Percentiles rank a stretch among this genome's conserved stretches.
Evolutionary conservation across 2,113 vertebrate genomes (phyloP).

Genomic region (Philantomba maxwellii): DNA sequence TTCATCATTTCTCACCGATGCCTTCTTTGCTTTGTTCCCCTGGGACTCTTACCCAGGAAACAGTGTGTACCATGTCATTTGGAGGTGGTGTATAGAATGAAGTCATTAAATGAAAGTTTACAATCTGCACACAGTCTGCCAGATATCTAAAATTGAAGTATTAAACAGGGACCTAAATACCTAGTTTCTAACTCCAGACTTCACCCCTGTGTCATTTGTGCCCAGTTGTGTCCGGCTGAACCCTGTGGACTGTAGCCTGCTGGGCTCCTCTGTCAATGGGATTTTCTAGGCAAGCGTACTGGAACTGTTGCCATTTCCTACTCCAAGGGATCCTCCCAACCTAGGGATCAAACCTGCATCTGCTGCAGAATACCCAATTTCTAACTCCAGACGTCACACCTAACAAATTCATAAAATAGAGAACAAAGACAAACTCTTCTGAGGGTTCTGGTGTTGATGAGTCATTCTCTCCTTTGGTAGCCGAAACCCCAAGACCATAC

Average conservation of each 20-base stretch:
- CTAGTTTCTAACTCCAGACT: not conserved
- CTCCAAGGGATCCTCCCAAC: not conserved
- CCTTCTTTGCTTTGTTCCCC: not conserved
- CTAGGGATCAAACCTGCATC: not conserved
- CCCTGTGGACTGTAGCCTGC: not conserved
- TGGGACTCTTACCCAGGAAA: not conserved
- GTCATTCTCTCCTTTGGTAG: not conserved
- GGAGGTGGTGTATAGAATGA: not conserved
- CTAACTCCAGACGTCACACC: not conserved
- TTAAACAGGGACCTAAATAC: not conserved
- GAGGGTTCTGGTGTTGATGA: not conserved
- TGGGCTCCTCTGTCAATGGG: not conserved
- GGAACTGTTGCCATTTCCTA: not conserved
- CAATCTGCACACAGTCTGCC: not conserved
- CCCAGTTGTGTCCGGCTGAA: not conserved
- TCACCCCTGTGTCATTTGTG: not conserved
- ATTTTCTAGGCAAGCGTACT: not conserved
- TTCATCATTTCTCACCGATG: not conserved
- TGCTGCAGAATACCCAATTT: not conserved
- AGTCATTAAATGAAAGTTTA: not conserved
- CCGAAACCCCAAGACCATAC: not conserved
- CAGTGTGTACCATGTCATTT: not conserved
- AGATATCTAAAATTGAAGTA: not conserved
- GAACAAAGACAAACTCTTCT: not conserved
- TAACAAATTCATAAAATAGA: not conserved